Evolutionary conservation across 2,797 vertebrate species (phyloP), one percentile per base, ranked within the genome.

Genomic region (Chelon labrosus): DNA sequence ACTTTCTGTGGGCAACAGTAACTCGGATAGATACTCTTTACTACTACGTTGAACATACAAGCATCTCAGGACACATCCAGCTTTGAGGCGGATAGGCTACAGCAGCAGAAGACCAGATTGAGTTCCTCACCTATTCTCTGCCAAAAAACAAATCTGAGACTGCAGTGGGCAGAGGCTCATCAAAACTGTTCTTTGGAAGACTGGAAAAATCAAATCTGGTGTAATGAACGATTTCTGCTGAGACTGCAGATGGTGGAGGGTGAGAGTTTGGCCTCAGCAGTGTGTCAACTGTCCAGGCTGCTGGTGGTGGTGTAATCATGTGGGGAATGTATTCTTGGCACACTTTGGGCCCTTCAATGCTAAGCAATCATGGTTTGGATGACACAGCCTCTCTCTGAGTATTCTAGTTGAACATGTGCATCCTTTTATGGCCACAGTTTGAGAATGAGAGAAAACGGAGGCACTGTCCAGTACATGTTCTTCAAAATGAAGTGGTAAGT

Each of bases 231-330:
- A 3, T 19, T 69, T 51, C 47, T 58, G 38, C 54, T 54, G 49
- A 70, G 35, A 35, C 25, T 12, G 12, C 61, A 59, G 54, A 76
- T 54, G 66, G 54, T 10, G 25, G 25, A 10, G 20, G 35, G 39
- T 58, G 51, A 54, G 55, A 49, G 31, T 66, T 66, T 65, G 54
- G 31, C 54, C 27, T 19, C 42, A 35, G 39, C 42, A n/a, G 17
- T 35, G n/a, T 50, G 47, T 51, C 54, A 42, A 37, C 56, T 44
- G 57, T 52, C 27, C 4, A 13, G 53, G 35, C 61, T 58, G 47
- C 10, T 50, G 61, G 20, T 52, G 38, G 27, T 19, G 3, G 16
- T 39, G 8, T 47, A 16, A 13, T 50, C 35, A 13, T 38, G 20
- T 65, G 60, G 44, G 22, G 11, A 50, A 58, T 16, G 38, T 19